These are phyloP conservation scores for Mus spretus DNA, from an alignment of 2,797 vertebrate species.

Conservation along the genomic window DNA sequence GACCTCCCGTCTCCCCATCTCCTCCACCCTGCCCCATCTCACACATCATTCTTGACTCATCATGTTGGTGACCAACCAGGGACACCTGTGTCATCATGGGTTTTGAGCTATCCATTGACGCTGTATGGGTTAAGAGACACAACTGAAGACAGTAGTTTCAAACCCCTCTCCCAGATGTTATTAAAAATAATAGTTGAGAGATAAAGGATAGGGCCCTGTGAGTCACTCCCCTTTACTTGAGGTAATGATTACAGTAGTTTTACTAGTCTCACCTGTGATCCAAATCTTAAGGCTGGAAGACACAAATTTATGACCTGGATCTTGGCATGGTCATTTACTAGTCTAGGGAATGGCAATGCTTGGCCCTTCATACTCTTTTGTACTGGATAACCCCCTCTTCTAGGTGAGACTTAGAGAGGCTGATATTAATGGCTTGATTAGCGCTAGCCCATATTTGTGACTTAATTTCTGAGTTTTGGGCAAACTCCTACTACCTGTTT, in stretches of 20 bases:
- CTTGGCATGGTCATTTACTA: no score
- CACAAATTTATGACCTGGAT: no score
- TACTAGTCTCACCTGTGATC: no score
- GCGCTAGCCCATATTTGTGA: background rate
- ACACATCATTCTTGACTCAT: background rate
- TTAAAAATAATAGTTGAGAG: background rate
- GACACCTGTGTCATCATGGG: background rate
- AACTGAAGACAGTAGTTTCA: background rate
- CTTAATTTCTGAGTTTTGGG: background rate
- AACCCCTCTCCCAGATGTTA: background rate
- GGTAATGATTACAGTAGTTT: background rate
- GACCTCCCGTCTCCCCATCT: background rate
- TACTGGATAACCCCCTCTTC: background rate
- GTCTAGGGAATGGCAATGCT: background rate
- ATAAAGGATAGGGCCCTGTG: background rate
- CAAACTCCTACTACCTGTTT: background rate
- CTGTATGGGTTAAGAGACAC: background rate
- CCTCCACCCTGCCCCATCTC: background rate
- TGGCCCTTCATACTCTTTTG: background rate
- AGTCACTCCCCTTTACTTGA: background rate
- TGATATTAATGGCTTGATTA: background rate
- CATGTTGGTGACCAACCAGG: background rate
- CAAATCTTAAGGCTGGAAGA: no score
- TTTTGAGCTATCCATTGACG: background rate
- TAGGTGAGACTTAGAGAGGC: background rate